Conservation (phyloP, 2,113 vertebrate genomes). For the Geococcyx californianus region DNA sequence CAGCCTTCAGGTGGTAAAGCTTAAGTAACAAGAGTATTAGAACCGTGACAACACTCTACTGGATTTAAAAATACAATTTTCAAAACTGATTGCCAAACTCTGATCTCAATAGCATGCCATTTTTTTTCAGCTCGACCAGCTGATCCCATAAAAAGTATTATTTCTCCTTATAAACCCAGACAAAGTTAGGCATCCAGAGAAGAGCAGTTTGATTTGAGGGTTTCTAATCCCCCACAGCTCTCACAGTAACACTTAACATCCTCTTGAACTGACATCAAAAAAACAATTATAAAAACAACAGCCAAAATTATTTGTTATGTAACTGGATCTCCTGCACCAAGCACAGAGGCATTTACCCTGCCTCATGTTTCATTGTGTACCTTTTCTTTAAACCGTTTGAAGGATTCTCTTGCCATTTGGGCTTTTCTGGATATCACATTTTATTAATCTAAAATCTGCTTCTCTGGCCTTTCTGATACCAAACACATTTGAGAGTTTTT, state of each 20-base stretch:
- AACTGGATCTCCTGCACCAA: not conserved
- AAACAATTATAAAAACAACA: not conserved
- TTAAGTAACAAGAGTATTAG: not conserved
- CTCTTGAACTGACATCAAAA: not conserved
- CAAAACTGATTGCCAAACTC: slow-evolving; percentile 55
- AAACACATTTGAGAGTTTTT: not conserved
- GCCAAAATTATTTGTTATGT: not conserved
- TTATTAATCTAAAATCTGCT: not conserved
- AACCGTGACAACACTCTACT: slow-evolving; percentile 44
- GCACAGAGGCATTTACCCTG: not conserved
- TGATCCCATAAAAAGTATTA: slow-evolving; percentile 15
- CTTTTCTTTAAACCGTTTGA: not conserved
- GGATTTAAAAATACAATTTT: slow-evolving; percentile 56
- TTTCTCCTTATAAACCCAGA: not conserved
- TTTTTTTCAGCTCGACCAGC: slow-evolving; percentile 19
- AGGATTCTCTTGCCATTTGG: not conserved
- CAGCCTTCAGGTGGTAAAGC: slow-evolving; percentile 49
- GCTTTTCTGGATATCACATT: not conserved
- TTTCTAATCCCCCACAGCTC: not conserved
- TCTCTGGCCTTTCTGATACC: not conserved
- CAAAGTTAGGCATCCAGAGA: not conserved
- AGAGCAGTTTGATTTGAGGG: not conserved
- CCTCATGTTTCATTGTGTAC: not conserved
- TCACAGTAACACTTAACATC: not conserved
- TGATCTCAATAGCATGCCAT: slow-evolving; percentile 8